Base-by-base conservation (phyloP, 2,888 invertebrate genomes). In the Oxycera nigricornis region DNA sequence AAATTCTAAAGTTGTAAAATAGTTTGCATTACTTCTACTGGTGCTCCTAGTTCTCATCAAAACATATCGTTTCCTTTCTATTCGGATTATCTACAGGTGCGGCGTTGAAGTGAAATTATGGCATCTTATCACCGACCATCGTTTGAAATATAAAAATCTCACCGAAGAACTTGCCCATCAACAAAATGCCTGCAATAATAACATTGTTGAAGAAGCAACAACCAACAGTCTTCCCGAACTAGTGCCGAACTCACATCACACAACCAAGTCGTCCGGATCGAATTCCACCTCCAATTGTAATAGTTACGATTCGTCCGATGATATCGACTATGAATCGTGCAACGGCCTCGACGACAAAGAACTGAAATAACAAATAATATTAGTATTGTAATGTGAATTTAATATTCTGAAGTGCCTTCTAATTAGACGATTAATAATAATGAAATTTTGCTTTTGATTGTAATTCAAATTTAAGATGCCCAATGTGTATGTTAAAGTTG, bases 31-130 rank as follows among this genome's bases (percentile, higher is more conserved):
- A n/a, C n/a, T n/a, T n/a, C n/a, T n/a, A n/a, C n/a, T n/a, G n/a
- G n/a, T n/a, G n/a, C n/a, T n/a, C n/a, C n/a, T n/a, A n/a, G n/a
- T n/a, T n/a, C n/a, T n/a, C n/a, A n/a, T n/a, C n/a, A n/a, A n/a
- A n/a, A n/a, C n/a, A n/a, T n/a, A n/a, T n/a, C n/a, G n/a, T n/a
- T n/a, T n/a, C n/a, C n/a, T n/a, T n/a, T n/a, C n/a, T n/a, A n/a
- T n/a, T n/a, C n/a, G n/a, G n/a, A n/a, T n/a, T n/a, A n/a, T 80
- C 82, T 82, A 72, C 86, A 94, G 93, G 82, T 92, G 94, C 72
- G 96, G 96, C 50, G 88, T 93, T 26, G 93, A 95, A 82, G 89
- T 96, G 61, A 89, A 92, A 73, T 87, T 97, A 77, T 97, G 96
- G 96, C 90, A 92, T 76, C 92, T 94, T 0, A 90, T 97, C 73